These are phyloP conservation scores for Phaedon cochleariae DNA, from an alignment of 2,888 invertebrate species.

Conservation along the genomic window DNA sequence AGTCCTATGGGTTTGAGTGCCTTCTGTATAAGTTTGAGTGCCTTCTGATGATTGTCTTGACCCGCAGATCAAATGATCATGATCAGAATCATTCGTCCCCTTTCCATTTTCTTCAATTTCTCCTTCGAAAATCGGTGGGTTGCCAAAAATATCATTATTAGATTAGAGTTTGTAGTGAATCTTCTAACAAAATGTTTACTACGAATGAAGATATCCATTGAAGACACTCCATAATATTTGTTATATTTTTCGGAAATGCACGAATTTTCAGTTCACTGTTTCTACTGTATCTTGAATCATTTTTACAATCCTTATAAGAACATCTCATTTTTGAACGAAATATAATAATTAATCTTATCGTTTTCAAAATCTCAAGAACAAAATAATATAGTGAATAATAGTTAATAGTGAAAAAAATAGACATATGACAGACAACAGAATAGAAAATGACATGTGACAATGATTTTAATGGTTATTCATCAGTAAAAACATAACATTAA, in stretches of 20 bases:
- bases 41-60: neutral
- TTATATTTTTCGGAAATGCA: neutral
- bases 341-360: no score
- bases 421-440: no score
- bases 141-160: no score
- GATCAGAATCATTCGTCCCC: neutral
- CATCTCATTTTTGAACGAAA: neutral
- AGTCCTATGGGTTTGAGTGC: no score
- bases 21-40: slow-evolving; percentile 7
- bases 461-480: no score
- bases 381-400: no score
- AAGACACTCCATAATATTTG: neutral
- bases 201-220: neutral
- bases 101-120: slow-evolving; percentile 1
- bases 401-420: no score
- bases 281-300: neutral
- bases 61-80: neutral
- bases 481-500: no score
- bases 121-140: neutral
- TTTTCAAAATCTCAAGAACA: no score
- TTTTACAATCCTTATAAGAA: neutral
- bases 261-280: neutral
- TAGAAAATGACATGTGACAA: no score
- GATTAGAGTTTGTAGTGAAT: no score
- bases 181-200: no score